These are phyloP conservation scores for Bombus superbus DNA, from an alignment of 1,140 invertebrate genomes.

Conservation along the genomic window DNA sequence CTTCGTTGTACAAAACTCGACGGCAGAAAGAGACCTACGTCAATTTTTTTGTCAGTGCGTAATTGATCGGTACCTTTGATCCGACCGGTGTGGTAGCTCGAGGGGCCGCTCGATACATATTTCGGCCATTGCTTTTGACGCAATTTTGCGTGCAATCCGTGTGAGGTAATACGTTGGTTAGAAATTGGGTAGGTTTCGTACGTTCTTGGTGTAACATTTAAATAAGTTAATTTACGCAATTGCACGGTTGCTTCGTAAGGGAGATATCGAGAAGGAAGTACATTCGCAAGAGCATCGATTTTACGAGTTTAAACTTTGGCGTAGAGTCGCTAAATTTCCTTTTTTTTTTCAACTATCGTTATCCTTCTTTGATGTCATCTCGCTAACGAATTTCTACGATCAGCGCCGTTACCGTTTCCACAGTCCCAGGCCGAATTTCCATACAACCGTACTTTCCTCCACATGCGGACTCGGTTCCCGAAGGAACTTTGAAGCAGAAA, in stretches of 20 bases:
- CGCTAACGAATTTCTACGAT: background rate
- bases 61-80: background rate
- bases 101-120: background rate
- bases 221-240: background rate
- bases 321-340: no score
- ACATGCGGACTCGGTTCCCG: background rate
- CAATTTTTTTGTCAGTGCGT: background rate
- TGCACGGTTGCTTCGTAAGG: background rate
- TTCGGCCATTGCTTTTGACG: background rate
- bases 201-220: background rate
- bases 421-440: background rate
- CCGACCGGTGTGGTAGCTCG: background rate
- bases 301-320: no score
- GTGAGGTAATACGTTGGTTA: background rate
- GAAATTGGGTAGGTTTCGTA: background rate
- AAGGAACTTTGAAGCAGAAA: no score
- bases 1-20: background rate
- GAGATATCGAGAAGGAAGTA: no score
- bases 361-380: no score
- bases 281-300: no score
- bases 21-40: background rate
- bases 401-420: background rate
- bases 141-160: background rate
- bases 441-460: constrained; percentile 13
- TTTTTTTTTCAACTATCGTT: no score